A percentile compares a stretch with the other conserved stretches of the same genome.
phyloP scores from a whole-genome alignment of 2,888 invertebrate species.

The Bombyx huttoni region DNA sequence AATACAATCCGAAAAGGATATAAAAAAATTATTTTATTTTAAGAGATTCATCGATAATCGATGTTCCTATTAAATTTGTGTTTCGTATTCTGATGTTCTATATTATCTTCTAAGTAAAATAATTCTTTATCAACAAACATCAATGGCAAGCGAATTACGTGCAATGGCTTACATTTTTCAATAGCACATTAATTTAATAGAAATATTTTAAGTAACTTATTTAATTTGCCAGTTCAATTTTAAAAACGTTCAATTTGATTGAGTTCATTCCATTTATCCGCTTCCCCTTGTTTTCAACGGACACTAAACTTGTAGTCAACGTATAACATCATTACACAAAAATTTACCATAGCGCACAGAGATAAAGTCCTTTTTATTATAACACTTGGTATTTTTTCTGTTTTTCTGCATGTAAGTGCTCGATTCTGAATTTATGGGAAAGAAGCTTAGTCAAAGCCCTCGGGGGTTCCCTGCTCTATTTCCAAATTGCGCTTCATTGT shows the following conservation, averaged over 20 bases:
- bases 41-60: no score
- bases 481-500: conserved; percentile 42
- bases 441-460: conserved; percentile 39
- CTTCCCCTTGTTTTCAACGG: conserved; percentile 30
- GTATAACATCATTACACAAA: background rate
- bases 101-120: no score
- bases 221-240: conserved; percentile 2
- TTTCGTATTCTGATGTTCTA: no score
- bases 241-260: conserved; percentile 24
- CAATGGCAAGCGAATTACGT: no score
- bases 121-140: no score
- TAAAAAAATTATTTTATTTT: no score
- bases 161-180: background rate
- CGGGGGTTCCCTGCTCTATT: conserved; percentile 41
- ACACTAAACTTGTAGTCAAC: background rate
- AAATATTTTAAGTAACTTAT: conserved; percentile 7
- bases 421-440: conserved; percentile 52
- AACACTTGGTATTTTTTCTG: conserved; percentile 15
- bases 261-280: conserved; percentile 31
- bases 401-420: conserved; percentile 38
- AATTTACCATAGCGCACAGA: background rate
- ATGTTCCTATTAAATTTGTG: no score
- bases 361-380: background rate
- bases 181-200: background rate
- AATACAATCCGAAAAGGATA: no score